Evolutionary conservation across 92 coral and sea anemone genomes (phyloP), one percentile per base, ranked within the genome.

Genomic region (Umimayanthus chanpuru): DNA sequence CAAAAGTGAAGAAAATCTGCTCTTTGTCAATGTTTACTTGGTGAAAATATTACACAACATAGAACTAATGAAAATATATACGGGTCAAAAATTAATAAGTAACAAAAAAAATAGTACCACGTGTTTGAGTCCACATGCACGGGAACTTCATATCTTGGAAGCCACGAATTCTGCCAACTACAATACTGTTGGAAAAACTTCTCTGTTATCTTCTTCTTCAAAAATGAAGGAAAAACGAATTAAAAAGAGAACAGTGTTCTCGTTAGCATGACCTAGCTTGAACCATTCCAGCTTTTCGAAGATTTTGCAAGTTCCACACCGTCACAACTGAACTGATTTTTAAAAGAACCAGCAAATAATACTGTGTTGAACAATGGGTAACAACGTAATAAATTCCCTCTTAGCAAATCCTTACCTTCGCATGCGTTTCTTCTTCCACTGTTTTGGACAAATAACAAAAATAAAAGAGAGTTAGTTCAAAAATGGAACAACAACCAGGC

Each of bases 401-500:
- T 50, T 28, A 66, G 6, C 38, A 40, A 67, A 3, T 80, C 38
- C 72, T 80, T 71, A 83, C 82, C 89, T 75, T 56, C 89, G 82
- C 89, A 86, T 75, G 56, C 89, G 82, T 44, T 86, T 86, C 74
- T 86, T 75, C 41, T 78, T 76, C 82, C 89, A 75, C 81, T 75
- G 83, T 78, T 55, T 76, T 16, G 49, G 9, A n/a, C 29, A 36
- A 84, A 73, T 7, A 18, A 43, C 10, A 32, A 56, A 86, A 25
- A 49, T 15, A 38, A 38, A 49, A 74, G 26, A 58, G 30, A 53
- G 65, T 65, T 80, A 68, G 4, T 41, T 67, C 32, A 73, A 61
- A 29, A 74, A 53, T 20, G 26, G 36, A 23, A 77, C 32, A 76
- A 32, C 23, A 77, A 20, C 89, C 49, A 38, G 23, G 39, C 38